Evolutionary conservation across 2,113 vertebrate genomes (phyloP).

Genomic region (Gadus macrocephalus): DNA sequence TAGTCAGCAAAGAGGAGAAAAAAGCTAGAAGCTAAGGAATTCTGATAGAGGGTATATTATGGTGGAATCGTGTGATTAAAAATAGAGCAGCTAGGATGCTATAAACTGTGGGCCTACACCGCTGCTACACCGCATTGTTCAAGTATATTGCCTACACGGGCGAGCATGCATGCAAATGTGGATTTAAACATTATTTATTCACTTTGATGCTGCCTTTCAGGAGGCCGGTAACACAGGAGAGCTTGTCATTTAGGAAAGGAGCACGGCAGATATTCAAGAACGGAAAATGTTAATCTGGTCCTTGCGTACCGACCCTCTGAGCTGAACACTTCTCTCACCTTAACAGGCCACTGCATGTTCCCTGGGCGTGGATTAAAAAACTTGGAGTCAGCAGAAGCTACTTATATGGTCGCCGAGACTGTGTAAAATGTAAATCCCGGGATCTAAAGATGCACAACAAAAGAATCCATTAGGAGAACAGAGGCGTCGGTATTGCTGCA

Average conservation of each 20-base stretch:
- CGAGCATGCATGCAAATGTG: neutral
- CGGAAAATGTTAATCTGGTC: neutral
- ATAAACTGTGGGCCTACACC: no score
- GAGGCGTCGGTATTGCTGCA: no score
- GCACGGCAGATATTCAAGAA: conserved; percentile 38
- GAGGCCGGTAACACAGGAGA: conserved; percentile 23
- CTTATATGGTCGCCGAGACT: conserved; percentile 2
- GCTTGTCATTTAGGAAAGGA: conserved; percentile 31
- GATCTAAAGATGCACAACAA: no score
- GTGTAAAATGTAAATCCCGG: neutral
- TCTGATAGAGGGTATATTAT: no score
- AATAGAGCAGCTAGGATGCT: no score
- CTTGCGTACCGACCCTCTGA: conserved; percentile 23
- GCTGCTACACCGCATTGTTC: no score
- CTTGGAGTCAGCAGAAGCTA: conserved; percentile 45
- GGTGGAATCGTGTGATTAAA: no score
- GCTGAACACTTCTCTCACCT: conserved; percentile 45
- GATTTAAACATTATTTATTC: conserved; percentile 15
- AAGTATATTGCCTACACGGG: no score
- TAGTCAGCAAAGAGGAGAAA: no score
- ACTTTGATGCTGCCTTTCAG: conserved; percentile 38
- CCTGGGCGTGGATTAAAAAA: conserved; percentile 30
- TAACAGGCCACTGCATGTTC: conserved; percentile 45
- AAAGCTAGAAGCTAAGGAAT: no score
- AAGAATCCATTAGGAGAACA: no score